A percentile compares a stretch with the other conserved stretches of the same genome.
These are phyloP conservation scores for Acipenser ruthenus DNA, from an alignment of 2,797 vertebrate genomes.

Conservation along the genomic window DNA sequence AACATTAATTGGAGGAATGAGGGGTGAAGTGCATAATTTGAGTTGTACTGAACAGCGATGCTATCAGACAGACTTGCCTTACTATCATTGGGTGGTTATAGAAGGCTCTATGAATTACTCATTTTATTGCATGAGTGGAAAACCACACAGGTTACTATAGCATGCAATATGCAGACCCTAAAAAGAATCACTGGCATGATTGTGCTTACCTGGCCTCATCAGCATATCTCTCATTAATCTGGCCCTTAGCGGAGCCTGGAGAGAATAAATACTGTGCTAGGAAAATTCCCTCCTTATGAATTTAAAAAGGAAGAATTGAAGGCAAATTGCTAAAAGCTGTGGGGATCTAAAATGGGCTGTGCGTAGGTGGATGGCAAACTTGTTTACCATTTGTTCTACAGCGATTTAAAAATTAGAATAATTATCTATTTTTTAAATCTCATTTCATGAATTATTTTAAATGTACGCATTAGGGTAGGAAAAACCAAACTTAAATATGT, in stretches of 20 bases:
- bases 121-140: no score
- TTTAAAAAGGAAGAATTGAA: constrained; percentile 11
- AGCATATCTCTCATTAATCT: no score
- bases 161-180: no score
- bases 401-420: constrained; percentile 12
- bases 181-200: no score
- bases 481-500: background rate
- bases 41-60: no score
- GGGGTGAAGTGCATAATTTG: no score
- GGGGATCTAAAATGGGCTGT: constrained; percentile 10
- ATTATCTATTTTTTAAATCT: constrained; percentile 18
- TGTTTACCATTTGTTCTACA: constrained; percentile 10
- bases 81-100: no score
- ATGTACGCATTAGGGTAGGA: background rate
- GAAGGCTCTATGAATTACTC: no score
- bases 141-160: no score
- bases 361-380: background rate
- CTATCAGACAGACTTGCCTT: no score
- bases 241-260: background rate
- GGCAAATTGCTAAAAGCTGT: constrained; percentile 14
- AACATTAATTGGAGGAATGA: no score
- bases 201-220: no score
- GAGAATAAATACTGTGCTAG: background rate
- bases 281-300: constrained; percentile 1
- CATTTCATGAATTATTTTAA: background rate